These are phyloP conservation scores for Sylvia atricapilla DNA, from an alignment of 2,113 vertebrate species.

Conservation along the genomic window DNA sequence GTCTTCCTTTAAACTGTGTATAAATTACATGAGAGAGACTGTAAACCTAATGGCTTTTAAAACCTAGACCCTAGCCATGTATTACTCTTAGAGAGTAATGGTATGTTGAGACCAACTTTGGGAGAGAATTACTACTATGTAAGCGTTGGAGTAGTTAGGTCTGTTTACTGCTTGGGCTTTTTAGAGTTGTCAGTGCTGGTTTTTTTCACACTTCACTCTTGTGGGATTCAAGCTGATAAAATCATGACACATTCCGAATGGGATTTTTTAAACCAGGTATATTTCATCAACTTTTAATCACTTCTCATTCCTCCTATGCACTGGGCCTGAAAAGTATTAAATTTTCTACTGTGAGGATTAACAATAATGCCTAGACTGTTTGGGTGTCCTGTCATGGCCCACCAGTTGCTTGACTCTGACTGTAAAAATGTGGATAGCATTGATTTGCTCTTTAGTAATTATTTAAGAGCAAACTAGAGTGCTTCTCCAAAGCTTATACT, in stretches of 20 bases:
- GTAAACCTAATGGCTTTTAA: background rate
- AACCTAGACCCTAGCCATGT: background rate
- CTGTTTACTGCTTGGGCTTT: background rate
- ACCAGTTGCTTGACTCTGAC: background rate
- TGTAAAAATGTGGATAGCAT: background rate
- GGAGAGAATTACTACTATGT: background rate
- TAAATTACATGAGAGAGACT: background rate
- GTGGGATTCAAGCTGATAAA: background rate
- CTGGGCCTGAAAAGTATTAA: constrained; percentile 16
- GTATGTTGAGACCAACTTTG: background rate
- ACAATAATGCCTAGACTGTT: background rate
- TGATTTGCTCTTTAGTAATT: constrained; percentile 39
- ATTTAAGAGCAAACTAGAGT: background rate
- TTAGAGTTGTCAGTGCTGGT: background rate
- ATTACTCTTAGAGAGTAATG: background rate
- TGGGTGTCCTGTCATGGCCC: background rate
- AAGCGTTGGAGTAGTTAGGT: background rate
- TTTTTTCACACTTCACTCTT: background rate
- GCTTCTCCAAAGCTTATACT: background rate
- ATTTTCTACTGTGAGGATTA: background rate
- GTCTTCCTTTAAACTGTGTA: background rate
- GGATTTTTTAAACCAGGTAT: background rate
- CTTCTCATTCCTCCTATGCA: background rate
- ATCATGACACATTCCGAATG: background rate
- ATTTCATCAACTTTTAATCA: background rate